Evolutionary conservation across 2,113 vertebrate species (phyloP).

Genomic region (Campylorhamphus procurvoides): DNA sequence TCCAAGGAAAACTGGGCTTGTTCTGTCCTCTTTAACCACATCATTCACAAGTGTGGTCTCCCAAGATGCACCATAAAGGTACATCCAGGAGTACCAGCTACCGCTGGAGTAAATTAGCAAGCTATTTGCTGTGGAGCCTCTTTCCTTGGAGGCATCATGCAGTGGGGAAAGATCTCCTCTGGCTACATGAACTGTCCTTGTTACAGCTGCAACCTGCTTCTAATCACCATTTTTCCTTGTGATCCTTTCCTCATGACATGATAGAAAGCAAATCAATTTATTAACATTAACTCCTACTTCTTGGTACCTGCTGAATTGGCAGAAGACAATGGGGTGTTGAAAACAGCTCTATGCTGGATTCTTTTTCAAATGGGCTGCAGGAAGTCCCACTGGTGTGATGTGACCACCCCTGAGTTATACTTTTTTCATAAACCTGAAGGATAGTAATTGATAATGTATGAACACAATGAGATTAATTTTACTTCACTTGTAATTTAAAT

Average conservation of each 20-base stretch:
- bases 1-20: neutral
- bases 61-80: neutral
- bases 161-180: neutral
- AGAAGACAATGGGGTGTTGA: neutral
- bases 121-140: neutral
- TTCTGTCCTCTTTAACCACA: neutral
- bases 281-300: neutral
- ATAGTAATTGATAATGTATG: neutral
- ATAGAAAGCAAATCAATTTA: neutral
- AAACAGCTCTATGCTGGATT: rapidly evolving
- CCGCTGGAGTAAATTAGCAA: neutral
- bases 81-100: neutral
- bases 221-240: neutral
- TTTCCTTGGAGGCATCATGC: neutral
- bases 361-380: neutral
- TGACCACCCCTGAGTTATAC: neutral
- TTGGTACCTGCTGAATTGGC: neutral
- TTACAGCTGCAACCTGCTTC: neutral
- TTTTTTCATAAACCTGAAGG: neutral
- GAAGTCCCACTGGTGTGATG: neutral
- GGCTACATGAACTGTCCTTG: neutral
- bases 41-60: neutral
- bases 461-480: neutral
- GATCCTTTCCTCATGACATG: neutral
- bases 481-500: neutral